Conservation (phyloP, 1,140 invertebrate species). For the Centruroides vittatus region DNA sequence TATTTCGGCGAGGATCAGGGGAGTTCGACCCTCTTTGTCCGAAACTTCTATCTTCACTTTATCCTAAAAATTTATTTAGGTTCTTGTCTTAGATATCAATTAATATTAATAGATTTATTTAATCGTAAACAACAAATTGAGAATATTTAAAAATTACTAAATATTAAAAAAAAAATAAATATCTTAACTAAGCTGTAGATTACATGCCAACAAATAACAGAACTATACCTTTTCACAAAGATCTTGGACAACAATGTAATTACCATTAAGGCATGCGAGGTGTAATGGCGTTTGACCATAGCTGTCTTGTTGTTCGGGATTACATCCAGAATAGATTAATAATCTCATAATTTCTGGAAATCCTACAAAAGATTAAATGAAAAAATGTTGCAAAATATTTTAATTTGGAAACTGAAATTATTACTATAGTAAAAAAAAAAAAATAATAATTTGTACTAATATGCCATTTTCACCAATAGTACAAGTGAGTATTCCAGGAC, state of each 20-base stretch:
- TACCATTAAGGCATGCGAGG: conserved; percentile 77
- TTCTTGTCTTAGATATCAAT: no score
- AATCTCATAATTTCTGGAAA: conserved; percentile 71
- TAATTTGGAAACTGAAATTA: no score
- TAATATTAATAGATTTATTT: no score
- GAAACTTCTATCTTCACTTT: no score
- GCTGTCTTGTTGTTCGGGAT: conserved; percentile 75
- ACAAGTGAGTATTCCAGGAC: no score
- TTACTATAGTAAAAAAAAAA: no score
- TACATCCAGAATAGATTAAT: conserved; percentile 77
- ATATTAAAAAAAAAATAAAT: conserved; percentile 4
- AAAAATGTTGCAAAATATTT: no score
- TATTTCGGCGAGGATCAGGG: conserved; percentile 68
- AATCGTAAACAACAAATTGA: conserved; percentile 44
- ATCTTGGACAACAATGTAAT: conserved; percentile 43
- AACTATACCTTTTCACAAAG: conserved; percentile 63
- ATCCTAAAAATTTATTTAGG: no score
- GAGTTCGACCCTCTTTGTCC: conserved; percentile 84
- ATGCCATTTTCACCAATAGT: no score
- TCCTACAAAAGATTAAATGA: conserved; percentile 27
- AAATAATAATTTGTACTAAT: no score
- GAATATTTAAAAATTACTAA: conserved; percentile 53
- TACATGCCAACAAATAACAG: not conserved
- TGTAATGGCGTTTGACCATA: conserved; percentile 87
- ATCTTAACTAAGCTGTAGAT: not conserved